Evolutionary conservation across 2,888 invertebrate genomes (phyloP), one percentile per base, ranked within the genome.

Genomic region (Agapetus fuscipes): DNA sequence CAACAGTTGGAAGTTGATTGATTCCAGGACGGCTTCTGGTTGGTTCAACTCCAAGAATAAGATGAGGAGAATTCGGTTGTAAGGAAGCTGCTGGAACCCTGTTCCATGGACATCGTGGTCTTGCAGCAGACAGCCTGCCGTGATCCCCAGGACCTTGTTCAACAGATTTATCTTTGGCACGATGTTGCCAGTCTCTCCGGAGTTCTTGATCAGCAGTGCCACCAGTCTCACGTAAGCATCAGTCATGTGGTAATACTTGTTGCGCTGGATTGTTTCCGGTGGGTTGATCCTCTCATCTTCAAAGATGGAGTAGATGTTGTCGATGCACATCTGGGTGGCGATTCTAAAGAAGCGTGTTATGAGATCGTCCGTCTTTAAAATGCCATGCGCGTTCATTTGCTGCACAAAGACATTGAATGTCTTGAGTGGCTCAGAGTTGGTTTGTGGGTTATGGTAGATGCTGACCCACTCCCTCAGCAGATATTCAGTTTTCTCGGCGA

Each of bases 291-390:
- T 67, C 25, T 83, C 81, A 49, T 93, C 91, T 4, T 74, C 73
- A 7, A 91, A 64, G 36, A 80, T 78, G 41, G 93, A 78, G 59
- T 95, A 95, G 25, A 94, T 91, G 41, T 90, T 78, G 59, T 96
- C 94, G 2, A 96, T 87, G 61, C 96, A 96, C 74, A 95, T 83
- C 61, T 96, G 94, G 0, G 94, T 93, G 39, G 94, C 93, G 45
- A 96, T 78, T 29, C 97, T 80, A 73, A 99, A 96, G 71, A 98
- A 98, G 41, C 96, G 71, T 0, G 95, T 93, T 46, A 98, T 95
- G 55, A 95, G 74, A 56, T 98, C 97, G 57, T 99, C 98, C 0
- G 95, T 94, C 62, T 96, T 96, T 36, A 96, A 69, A 43, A 98
- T 93, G 3, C 98, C 93, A 52, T 90, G 87, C 14, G 34, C 30